Base-by-base conservation (phyloP, 2,888 invertebrate genomes). In the Drosophila sordidula region DNA sequence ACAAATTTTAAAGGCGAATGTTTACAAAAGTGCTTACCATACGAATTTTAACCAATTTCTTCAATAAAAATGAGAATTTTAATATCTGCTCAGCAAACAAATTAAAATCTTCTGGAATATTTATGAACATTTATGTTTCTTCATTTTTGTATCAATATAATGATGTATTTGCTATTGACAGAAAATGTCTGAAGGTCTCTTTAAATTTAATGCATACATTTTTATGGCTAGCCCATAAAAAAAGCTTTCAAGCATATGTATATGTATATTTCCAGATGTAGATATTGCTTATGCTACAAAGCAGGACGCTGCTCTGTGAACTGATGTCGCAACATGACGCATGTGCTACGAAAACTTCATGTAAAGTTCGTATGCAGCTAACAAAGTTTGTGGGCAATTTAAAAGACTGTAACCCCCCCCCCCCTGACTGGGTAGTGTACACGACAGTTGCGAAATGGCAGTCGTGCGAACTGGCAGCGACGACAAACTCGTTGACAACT, bases 341-440 rank as follows among this genome's bases (percentile, higher is more conserved):
- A 62, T 57, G 58, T 36, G 39, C 36, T 57, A 25, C 34, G 36
- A 55, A 74, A 73, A 73, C 54, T 63, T 63, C 68, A 38, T 49
- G 41, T 22, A 22, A 65, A 55, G 45, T 58, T 47, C n/a, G 6
- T 36, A 54, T 49, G 44, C 47, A 47, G 39, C 55, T 51, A 36
- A 41, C 61, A 71, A 86, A 76, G 57, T 80, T 84, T 75, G 69
- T 63, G 65, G 44, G 50, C 85, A 80, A 81, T 87, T 78, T 87
- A 62, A 67, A 56, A 61, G 68, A 75, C 58, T 50, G 67, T 34
- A n/a, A n/a, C n/a, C n/a, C n/a, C n/a, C n/a, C n/a, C n/a, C 22
- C 52, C n/a, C 18, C 32, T 3, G 22, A 4, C 29, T 34, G 36
- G 26, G 34, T n/a, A 26, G 57, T 9, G 14, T 18, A 58, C 63